Conservation (phyloP, 2,113 vertebrate species). For the Pelecanoides urinatrix region DNA sequence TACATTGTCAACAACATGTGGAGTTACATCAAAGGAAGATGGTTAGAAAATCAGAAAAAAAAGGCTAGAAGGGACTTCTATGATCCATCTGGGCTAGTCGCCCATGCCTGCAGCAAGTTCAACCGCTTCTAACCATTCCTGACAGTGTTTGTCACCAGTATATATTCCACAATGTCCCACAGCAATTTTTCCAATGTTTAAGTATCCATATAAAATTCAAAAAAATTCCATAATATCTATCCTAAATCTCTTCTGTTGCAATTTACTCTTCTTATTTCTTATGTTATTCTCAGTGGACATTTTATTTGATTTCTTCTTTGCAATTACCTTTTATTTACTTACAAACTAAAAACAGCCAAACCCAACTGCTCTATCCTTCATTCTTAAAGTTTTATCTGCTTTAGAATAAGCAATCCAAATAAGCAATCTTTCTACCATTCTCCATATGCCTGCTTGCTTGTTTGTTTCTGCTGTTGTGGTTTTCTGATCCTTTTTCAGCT, state of each 20-base stretch:
- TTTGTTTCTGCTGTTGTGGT: neutral
- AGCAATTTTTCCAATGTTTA: neutral
- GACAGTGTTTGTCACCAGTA: neutral
- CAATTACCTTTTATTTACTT: neutral
- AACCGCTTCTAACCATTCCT: neutral
- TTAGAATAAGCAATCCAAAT: neutral
- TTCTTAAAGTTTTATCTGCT: neutral
- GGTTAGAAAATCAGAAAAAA: neutral
- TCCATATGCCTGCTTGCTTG: neutral
- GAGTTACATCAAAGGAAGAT: neutral
- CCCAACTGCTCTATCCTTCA: neutral
- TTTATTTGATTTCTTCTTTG: neutral
- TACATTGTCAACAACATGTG: neutral
- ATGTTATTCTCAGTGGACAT: neutral
- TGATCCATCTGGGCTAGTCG: neutral
- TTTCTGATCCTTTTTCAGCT: neutral
- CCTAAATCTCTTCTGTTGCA: neutral
- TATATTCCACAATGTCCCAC: neutral
- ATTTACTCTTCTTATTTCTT: neutral
- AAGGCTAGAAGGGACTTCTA: neutral
- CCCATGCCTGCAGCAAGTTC: accelerated
- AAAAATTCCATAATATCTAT: neutral
- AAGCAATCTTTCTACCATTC: neutral
- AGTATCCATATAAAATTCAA: neutral
- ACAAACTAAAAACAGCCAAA: neutral